phyloP scores from a whole-genome alignment of 2,113 vertebrate species.

The Corvus moneduloides region DNA sequence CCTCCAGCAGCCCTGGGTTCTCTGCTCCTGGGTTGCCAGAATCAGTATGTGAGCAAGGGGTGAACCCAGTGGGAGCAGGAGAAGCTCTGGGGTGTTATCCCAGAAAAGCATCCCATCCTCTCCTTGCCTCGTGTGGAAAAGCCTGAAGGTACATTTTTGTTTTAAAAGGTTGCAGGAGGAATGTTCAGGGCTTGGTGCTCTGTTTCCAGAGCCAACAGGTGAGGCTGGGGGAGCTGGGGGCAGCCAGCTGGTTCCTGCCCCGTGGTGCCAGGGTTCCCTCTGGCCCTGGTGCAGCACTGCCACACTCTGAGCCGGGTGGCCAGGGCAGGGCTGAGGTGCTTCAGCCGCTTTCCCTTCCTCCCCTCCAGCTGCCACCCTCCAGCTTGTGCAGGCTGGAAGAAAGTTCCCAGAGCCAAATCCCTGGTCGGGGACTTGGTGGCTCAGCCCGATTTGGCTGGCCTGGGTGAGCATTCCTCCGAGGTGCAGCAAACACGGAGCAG shows the following conservation, averaged over 20 bases:
- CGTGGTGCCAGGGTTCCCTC: fast-evolving
- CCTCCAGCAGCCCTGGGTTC: neutral
- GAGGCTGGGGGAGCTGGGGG: neutral
- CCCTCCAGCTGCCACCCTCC: neutral
- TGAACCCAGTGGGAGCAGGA: neutral
- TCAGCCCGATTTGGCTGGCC: neutral
- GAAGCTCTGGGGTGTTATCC: neutral
- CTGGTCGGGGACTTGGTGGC: neutral
- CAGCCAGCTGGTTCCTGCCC: neutral
- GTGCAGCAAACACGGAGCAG: neutral
- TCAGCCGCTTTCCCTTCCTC: neutral
- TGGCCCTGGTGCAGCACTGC: neutral
- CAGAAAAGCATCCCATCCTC: neutral
- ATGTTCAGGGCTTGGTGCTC: neutral
- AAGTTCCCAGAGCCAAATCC: fast-evolving
- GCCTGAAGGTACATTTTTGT: neutral
- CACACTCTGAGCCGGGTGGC: neutral
- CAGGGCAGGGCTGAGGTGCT: neutral
- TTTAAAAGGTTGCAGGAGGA: neutral
- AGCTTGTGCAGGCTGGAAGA: neutral
- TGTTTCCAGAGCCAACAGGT: neutral
- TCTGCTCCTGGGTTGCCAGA: neutral
- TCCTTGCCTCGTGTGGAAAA: fast-evolving
- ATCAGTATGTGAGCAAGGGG: fast-evolving
- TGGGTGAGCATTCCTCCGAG: neutral